These are phyloP conservation scores for Oscheius sp. DNA, from an alignment of 2,888 invertebrate genomes.

Conservation along the genomic window DNA sequence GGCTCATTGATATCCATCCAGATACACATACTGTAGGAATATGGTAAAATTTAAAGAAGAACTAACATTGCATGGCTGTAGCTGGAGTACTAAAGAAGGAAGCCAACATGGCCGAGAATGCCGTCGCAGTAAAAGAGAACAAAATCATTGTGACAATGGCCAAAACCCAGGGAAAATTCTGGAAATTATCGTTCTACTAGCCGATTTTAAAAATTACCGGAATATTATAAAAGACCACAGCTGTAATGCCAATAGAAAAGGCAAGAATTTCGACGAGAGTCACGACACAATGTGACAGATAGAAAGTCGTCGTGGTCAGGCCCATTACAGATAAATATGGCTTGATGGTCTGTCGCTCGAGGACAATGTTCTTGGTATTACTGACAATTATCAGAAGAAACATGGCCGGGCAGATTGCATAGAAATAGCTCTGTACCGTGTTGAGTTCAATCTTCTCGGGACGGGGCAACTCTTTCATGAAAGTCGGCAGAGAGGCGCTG, in stretches of 20 bases:
- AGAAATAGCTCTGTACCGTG: background rate
- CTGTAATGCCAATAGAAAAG: background rate
- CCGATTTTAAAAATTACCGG: background rate
- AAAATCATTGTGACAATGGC: background rate
- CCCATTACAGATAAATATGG: slow-evolving; percentile 26
- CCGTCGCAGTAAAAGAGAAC: slow-evolving; percentile 20
- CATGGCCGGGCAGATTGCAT: background rate
- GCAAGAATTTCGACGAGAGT: background rate
- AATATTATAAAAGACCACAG: background rate
- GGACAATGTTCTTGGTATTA: slow-evolving; percentile 6
- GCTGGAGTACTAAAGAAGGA: slow-evolving; percentile 13
- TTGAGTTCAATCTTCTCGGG: too few relatives aligned
- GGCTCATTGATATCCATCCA: background rate
- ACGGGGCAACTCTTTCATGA: too few relatives aligned
- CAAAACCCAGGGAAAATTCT: slow-evolving; percentile 21
- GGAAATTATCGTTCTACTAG: background rate
- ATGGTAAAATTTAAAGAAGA: background rate
- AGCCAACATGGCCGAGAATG: slow-evolving; percentile 21
- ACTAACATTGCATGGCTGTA: slow-evolving; percentile 21
- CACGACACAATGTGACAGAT: slow-evolving; percentile 13
- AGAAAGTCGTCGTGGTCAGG: slow-evolving; percentile 9
- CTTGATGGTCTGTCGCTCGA: slow-evolving; percentile 18
- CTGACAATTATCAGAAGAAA: slow-evolving; percentile 4
- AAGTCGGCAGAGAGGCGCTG: too few relatives aligned
- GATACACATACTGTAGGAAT: slow-evolving; percentile 8